These are phyloP conservation scores for Brachyptera putata DNA, from an alignment of 2,888 invertebrate genomes.

Conservation along the genomic window DNA sequence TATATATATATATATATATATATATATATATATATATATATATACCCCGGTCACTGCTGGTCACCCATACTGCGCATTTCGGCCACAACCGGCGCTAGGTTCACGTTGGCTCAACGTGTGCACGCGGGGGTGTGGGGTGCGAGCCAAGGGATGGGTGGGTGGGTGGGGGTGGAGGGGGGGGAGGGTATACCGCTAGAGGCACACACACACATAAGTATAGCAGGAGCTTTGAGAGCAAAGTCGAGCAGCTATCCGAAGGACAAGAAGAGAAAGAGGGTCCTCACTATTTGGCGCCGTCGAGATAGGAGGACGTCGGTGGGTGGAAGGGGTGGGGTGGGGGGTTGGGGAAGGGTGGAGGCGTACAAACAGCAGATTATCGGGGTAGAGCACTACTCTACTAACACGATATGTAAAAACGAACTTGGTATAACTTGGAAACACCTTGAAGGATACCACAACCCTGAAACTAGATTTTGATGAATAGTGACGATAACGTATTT, in stretches of 20 bases:
- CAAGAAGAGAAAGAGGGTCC: conserved; percentile 10
- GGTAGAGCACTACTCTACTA: no score
- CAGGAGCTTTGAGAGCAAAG: no score
- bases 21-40: conserved; percentile 5
- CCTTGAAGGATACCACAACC: no score
- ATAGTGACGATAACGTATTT: no score
- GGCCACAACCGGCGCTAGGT: neutral
- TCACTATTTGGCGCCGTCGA: conserved; percentile 17
- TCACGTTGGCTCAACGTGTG: neutral
- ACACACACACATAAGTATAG: no score
- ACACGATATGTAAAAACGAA: no score
- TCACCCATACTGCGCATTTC: neutral
- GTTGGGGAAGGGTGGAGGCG: no score
- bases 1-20: neutral
- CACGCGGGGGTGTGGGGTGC: conserved; percentile 22
- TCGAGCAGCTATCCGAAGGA: no score
- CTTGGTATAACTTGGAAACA: no score
- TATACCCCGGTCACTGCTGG: neutral
- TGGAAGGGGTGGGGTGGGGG: conserved; percentile 7
- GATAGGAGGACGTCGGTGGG: conserved; percentile 25
- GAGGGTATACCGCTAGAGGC: no score
- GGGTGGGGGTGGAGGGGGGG: conserved; percentile 8
- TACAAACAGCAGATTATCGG: no score
- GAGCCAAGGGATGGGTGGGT: conserved; percentile 23
- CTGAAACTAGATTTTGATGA: no score